Evolutionary conservation across 2,888 invertebrate genomes (phyloP).

Genomic region (Agrotis exclamationis): DNA sequence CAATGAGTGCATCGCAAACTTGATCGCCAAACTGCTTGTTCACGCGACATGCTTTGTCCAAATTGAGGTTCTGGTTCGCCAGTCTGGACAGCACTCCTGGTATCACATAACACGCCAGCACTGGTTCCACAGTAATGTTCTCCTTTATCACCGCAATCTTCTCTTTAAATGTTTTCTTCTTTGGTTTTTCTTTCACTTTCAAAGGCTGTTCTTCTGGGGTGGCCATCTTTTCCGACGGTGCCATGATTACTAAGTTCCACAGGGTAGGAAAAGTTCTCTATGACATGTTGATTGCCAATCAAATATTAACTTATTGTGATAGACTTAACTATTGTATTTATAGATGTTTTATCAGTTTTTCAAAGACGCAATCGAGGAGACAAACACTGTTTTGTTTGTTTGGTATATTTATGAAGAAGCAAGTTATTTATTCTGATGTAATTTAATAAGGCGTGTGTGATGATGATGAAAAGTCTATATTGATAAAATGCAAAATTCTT

Average conservation of each 20-base stretch:
- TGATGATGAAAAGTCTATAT: constrained; percentile 21
- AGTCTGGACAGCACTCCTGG: constrained; percentile 93
- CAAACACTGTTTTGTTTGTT: constrained; percentile 60
- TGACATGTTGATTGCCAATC: constrained; percentile 55
- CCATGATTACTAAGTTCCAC: constrained; percentile 57
- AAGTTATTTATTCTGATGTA: constrained; percentile 43
- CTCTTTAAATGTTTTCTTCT: constrained; percentile 82
- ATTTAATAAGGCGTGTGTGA: constrained; percentile 8
- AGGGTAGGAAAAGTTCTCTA: constrained; percentile 24
- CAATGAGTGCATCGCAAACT: constrained; percentile 94
- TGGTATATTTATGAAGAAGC: constrained; percentile 41
- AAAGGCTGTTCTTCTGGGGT: constrained; percentile 79
- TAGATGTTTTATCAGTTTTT: constrained; percentile 66
- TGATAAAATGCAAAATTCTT: constrained; percentile 13
- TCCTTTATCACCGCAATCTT: constrained; percentile 86
- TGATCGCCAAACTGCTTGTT: constrained; percentile 93
- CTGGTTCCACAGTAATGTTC: constrained; percentile 93
- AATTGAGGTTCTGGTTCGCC: constrained; percentile 95
- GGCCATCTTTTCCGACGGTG: constrained; percentile 71
- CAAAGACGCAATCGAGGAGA: constrained; percentile 50
- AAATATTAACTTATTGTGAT: constrained; percentile 69
- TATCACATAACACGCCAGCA: constrained; percentile 92
- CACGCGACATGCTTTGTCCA: constrained; percentile 96
- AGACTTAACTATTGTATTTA: constrained; percentile 61
- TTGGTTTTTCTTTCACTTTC: constrained; percentile 67